Conservation (phyloP, 2,113 vertebrate genomes). For the Paedocypris sp. region DNA sequence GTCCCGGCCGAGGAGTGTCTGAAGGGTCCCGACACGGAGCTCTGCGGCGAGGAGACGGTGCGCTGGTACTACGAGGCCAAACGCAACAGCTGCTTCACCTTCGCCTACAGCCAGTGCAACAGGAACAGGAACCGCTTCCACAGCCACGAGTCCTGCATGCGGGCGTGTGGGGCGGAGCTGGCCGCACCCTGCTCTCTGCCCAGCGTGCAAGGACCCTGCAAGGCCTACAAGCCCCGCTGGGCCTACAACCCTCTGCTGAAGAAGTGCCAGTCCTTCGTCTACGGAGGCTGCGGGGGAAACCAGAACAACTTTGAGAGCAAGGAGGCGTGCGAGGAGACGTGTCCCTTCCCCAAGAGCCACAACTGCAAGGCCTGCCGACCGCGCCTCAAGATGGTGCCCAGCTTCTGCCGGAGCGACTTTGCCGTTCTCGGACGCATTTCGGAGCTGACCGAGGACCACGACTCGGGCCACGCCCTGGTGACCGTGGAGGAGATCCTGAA, state of each 20-base stretch:
- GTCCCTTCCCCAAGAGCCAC: conserved; percentile 79
- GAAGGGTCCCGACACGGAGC: conserved; percentile 75
- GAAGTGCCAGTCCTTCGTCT: conserved; percentile 92
- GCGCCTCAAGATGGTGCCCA: conserved; percentile 81
- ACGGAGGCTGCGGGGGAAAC: conserved; percentile 85
- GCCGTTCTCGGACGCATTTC: conserved; percentile 83
- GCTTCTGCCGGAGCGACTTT: conserved; percentile 92
- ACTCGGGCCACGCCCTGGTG: conserved; percentile 81
- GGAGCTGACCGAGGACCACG: conserved; percentile 83
- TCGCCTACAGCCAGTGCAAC: conserved; percentile 85
- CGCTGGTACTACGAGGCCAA: conserved; percentile 91
- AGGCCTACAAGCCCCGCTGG: conserved; percentile 86
- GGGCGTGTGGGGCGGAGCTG: conserved; percentile 76
- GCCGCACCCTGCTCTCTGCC: conserved; percentile 79
- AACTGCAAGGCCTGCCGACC: conserved; percentile 85
- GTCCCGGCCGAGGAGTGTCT: conserved; percentile 79
- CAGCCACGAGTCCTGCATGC: conserved; percentile 78
- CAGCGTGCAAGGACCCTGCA: conserved; percentile 86
- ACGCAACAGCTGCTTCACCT: conserved; percentile 91
- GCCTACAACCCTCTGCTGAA: conserved; percentile 76
- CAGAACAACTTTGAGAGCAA: conserved; percentile 94
- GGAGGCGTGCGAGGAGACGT: conserved; percentile 87
- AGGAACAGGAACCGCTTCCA: conserved; percentile 87
- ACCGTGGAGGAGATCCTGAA: conserved; percentile 90
- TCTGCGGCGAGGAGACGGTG: conserved; percentile 84